phyloP scores from a whole-genome alignment of 2,113 vertebrate species.

The Ardeotis arabs region DNA sequence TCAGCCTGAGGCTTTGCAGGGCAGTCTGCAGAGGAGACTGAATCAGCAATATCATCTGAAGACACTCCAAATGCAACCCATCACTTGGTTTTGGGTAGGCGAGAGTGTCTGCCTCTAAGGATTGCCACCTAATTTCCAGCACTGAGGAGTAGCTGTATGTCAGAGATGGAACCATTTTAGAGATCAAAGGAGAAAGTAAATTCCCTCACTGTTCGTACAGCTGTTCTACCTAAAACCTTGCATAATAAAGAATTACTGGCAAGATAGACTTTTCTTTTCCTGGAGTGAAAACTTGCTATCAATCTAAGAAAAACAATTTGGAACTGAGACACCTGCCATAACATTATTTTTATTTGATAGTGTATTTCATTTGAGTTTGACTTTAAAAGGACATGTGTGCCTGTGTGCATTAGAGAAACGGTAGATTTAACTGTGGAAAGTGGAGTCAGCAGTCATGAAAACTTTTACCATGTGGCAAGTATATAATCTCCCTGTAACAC shows the following conservation, averaged over 20 bases:
- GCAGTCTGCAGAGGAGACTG: not conserved
- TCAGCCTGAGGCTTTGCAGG: not conserved
- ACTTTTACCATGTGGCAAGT: conserved; percentile 43
- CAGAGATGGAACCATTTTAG: not conserved
- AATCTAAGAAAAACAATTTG: conserved; percentile 40
- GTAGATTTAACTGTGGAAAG: conserved; percentile 19
- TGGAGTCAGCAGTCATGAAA: conserved; percentile 32
- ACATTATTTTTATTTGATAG: conserved; percentile 38
- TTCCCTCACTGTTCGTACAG: not conserved
- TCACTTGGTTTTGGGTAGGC: not conserved
- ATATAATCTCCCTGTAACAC: conserved; percentile 27
- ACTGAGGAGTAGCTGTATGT: not conserved
- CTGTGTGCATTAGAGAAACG: not conserved
- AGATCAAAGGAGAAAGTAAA: not conserved
- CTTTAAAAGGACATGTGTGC: not conserved
- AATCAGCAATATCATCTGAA: not conserved
- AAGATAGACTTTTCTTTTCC: not conserved
- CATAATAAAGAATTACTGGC: not conserved
- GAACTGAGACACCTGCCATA: conserved; percentile 23
- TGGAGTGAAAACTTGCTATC: not conserved
- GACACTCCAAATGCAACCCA: not conserved
- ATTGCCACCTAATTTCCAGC: not conserved
- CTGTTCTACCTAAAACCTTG: not conserved
- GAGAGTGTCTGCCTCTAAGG: not conserved
- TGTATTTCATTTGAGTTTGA: conserved; percentile 2